phyloP scores from a whole-genome alignment of 2,888 invertebrate species.

The Eilema depressum region DNA sequence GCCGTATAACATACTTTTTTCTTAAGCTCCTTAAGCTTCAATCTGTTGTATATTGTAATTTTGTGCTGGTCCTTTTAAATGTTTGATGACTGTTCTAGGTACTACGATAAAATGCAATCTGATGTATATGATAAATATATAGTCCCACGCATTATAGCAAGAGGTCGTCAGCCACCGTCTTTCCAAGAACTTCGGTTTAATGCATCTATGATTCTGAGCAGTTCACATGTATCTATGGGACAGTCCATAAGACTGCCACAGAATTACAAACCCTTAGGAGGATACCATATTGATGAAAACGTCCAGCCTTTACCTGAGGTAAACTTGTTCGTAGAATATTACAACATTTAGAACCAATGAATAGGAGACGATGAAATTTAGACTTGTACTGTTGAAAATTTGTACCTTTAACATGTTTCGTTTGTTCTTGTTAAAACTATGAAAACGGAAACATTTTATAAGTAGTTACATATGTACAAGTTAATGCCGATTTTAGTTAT shows the following conservation, averaged over 20 bases:
- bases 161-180: slow-evolving; percentile 51
- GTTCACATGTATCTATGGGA: slow-evolving; percentile 57
- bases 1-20: slow-evolving; percentile 19
- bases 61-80: too few species aligned
- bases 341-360: too few species aligned
- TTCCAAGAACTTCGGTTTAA: slow-evolving; percentile 53
- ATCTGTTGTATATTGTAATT: too few species aligned
- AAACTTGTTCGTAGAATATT: neutral
- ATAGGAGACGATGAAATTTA: too few species aligned
- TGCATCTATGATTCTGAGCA: slow-evolving; percentile 60
- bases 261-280: slow-evolving; percentile 59
- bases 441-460: too few species aligned
- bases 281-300: slow-evolving; percentile 62
- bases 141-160: slow-evolving; percentile 46
- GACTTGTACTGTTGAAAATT: too few species aligned
- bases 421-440: too few species aligned
- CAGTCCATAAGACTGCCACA: slow-evolving; percentile 55
- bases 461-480: too few species aligned
- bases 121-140: slow-evolving; percentile 48
- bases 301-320: slow-evolving; percentile 62
- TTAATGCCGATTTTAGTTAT: too few species aligned
- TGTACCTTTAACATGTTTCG: too few species aligned
- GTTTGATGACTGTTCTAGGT: slow-evolving; percentile 26
- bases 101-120: slow-evolving; percentile 29
- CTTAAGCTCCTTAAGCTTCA: too few species aligned